A percentile compares a stretch with the other conserved stretches of the same genome.
phyloP scores from a whole-genome alignment of 2,797 vertebrate genomes.

The Pseudochromis fuscus region DNA sequence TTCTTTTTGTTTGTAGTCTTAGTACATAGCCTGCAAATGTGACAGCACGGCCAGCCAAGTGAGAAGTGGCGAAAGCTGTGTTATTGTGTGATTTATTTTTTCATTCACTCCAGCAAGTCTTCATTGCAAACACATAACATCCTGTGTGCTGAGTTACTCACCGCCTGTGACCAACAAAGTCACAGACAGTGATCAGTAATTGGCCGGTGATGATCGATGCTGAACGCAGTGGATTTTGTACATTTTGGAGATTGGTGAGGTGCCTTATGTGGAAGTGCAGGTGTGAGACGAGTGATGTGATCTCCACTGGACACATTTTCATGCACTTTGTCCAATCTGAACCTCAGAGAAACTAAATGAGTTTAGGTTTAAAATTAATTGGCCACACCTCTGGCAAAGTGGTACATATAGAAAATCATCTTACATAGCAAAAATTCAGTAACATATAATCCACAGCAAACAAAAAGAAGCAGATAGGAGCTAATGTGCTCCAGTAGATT shows the following conservation, averaged over 20 bases:
- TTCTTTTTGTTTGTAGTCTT: neutral
- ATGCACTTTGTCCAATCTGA: no score
- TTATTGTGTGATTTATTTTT: constrained; percentile 8
- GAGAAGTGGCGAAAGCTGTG: constrained; percentile 13
- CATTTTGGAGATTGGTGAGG: no score
- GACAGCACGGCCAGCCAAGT: constrained; percentile 16
- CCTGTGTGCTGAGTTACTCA: no score
- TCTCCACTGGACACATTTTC: no score
- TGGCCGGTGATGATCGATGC: neutral
- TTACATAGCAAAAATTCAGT: neutral
- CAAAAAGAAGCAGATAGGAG: neutral
- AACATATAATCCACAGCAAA: neutral
- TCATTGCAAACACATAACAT: no score
- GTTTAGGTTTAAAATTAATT: no score
- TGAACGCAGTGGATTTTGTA: neutral
- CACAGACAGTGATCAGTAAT: neutral
- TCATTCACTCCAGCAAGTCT: neutral
- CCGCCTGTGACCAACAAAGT: neutral
- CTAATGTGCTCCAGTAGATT: no score
- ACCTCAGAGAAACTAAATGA: no score
- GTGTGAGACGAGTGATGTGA: no score
- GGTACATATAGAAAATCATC: neutral
- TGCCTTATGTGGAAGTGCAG: no score
- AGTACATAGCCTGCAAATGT: neutral
- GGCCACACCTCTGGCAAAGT: neutral